phyloP scores from a whole-genome alignment of 2,888 invertebrate species.

The Eristalis arbustorum region DNA sequence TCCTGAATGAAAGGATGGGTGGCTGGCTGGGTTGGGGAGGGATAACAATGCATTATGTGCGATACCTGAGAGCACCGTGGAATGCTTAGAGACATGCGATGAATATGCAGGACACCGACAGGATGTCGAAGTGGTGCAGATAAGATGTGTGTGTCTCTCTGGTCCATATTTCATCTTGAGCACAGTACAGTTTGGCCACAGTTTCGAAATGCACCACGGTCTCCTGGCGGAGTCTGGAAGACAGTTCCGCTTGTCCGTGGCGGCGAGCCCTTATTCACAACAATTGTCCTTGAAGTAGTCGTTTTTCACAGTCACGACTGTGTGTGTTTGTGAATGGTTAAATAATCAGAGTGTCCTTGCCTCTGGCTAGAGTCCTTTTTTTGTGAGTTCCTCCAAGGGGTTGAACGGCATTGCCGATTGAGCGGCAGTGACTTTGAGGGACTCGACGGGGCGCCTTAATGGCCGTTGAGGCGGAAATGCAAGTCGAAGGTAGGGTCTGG shows the following conservation, averaged over 20 bases:
- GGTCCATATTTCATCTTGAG: slow-evolving; percentile 37
- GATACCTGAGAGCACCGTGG: slow-evolving; percentile 41
- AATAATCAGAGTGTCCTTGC: slow-evolving; percentile 67
- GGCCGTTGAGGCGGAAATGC: neutral
- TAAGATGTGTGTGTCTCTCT: slow-evolving; percentile 33
- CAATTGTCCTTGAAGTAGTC: slow-evolving; percentile 61
- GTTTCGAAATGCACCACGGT: slow-evolving; percentile 12
- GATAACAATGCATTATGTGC: slow-evolving; percentile 65
- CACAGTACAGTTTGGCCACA: slow-evolving; percentile 23
- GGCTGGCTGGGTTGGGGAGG: neutral
- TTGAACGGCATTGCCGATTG: slow-evolving; percentile 21
- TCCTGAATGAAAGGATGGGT: slow-evolving; percentile 5
- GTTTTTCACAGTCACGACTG: slow-evolving; percentile 4
- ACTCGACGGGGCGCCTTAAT: neutral
- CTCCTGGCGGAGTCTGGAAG: neutral
- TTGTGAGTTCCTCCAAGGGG: slow-evolving; percentile 32
- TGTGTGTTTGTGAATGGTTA: slow-evolving; percentile 54
- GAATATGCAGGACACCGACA: slow-evolving; percentile 64
- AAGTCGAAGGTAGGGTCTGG: neutral
- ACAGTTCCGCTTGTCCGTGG: neutral
- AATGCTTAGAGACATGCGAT: slow-evolving; percentile 54
- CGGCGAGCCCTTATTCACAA: slow-evolving; percentile 30
- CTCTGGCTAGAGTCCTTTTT: slow-evolving; percentile 38
- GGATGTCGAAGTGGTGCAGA: slow-evolving; percentile 66
- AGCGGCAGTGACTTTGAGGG: neutral